Conservation (phyloP, 1,140 invertebrate species). For the Triops longicaudatus region DNA sequence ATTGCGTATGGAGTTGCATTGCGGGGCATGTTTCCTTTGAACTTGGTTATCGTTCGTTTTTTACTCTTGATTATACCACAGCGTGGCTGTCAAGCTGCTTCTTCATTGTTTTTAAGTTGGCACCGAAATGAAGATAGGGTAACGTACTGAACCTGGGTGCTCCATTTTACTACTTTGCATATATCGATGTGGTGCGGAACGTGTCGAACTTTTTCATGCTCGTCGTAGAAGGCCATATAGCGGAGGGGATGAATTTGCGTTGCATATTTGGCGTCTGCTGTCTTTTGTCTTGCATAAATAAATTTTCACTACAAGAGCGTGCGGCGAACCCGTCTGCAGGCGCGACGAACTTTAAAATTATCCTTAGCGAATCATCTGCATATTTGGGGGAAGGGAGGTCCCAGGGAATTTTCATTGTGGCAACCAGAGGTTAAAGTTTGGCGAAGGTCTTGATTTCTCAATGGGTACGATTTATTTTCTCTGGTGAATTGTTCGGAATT, state of each 20-base stretch:
- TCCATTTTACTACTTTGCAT: not conserved
- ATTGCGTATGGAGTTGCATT: not conserved
- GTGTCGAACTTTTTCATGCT: not conserved
- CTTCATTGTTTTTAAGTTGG: no score
- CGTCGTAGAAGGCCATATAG: not conserved
- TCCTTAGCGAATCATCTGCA: constrained; percentile 11
- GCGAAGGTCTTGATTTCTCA: not conserved
- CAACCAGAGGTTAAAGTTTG: not conserved
- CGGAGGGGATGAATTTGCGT: constrained; percentile 1
- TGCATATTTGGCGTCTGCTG: not conserved
- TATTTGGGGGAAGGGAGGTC: not conserved
- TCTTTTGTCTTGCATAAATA: not conserved
- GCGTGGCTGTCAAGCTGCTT: no score
- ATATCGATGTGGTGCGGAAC: not conserved
- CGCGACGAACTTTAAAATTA: constrained; percentile 7
- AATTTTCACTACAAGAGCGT: no score
- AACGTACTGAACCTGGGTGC: not conserved
- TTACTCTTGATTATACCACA: no score
- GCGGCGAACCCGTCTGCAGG: not conserved
- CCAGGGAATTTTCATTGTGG: not conserved
- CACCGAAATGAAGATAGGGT: no score
- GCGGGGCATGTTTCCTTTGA: no score
- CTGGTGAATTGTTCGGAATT: not conserved
- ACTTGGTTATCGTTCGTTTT: no score
- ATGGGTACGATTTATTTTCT: not conserved